Base-by-base conservation (phyloP, 2,113 vertebrate genomes). In the Galeopterus variegatus region DNA sequence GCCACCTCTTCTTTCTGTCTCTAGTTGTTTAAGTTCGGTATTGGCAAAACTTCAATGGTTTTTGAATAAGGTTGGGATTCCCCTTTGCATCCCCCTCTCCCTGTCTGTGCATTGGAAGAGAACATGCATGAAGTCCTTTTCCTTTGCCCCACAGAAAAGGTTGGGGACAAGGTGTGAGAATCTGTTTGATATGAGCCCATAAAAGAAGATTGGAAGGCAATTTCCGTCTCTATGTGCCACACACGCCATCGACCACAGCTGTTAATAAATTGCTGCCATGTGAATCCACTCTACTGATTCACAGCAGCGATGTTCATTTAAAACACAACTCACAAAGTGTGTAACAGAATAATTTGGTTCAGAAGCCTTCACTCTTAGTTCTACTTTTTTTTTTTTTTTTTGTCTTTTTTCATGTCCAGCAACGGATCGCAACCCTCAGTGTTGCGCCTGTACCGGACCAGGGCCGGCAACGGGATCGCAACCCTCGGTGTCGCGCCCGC, bases 281-380 rank as follows among this genome's bases (percentile, higher is more conserved):
- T 56, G 82, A 88, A 73, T 62, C 62, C 15, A 5, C 41, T 65
- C 24, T 79, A 3, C 83, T 73, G 80, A 60, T 18, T 12, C 50
- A 48, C 60, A 75, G 85, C 64, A 67, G 33, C 12, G 77, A 8
- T 26, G 67, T 48, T 85, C 14, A 1, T 69, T 96, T 84, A 60
- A 83, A 93, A 52, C 26, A 41, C 69, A 80, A 8, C 28, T 69
- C 82, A 60, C 41, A 72, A 90, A 84, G 33, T 33, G 41, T 73
- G 41, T 41, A 33, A 84, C 90, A 54, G 72, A 90, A 33, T 45
- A 26, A 87, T 69, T 79, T 91, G 81, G 67, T 96, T 93, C 52
- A 81, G 83, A 91, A 76, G 70, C 15, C 31, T 77, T 92, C 14
- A 8, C 23, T 84, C 1, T 79, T 80, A 36, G 65, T 87, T 86